Conservation (phyloP, 2,888 invertebrate genomes). For the Phalera bucephala region DNA sequence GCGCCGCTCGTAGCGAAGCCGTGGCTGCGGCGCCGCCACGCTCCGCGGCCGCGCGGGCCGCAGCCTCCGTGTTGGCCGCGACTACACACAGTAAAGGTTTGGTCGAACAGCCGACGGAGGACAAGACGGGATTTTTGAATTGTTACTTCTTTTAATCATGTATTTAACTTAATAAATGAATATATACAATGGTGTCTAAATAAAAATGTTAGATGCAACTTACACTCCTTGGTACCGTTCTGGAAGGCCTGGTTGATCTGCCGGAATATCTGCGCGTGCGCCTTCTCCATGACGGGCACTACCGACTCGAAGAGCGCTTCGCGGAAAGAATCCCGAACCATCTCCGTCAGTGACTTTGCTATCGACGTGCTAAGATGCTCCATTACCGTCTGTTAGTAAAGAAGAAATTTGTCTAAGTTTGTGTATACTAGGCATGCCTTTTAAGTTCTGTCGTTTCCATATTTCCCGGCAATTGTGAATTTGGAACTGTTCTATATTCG, state of each 20-base stretch:
- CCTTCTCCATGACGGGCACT: slow-evolving; percentile 93
- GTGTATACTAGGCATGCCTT: no score
- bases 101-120: no score
- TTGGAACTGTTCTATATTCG: no score
- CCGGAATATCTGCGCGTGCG: slow-evolving; percentile 92
- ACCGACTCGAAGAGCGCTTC: slow-evolving; percentile 89
- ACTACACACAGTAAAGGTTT: slow-evolving; percentile 42
- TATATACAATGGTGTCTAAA: no score
- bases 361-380: slow-evolving; percentile 89
- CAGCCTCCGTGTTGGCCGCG: slow-evolving; percentile 61
- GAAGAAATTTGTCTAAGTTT: no score
- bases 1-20: slow-evolving; percentile 51
- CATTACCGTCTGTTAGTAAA: slow-evolving; percentile 87
- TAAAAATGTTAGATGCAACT: no score
- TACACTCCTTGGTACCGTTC: slow-evolving; percentile 95
- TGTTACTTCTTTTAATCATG: no score
- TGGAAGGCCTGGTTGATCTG: slow-evolving; percentile 95
- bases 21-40: slow-evolving; percentile 55
- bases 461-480: no score
- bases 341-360: slow-evolving; percentile 87
- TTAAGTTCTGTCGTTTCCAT: no score
- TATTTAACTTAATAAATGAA: no score
- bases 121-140: no score
- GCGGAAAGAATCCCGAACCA: slow-evolving; percentile 89
- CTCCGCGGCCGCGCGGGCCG: slow-evolving; percentile 66